Percentiles rank a stretch among this genome's conserved stretches.
Evolutionary conservation across 2,113 vertebrate genomes (phyloP).

Genomic region (Ceratotherium simum): DNA sequence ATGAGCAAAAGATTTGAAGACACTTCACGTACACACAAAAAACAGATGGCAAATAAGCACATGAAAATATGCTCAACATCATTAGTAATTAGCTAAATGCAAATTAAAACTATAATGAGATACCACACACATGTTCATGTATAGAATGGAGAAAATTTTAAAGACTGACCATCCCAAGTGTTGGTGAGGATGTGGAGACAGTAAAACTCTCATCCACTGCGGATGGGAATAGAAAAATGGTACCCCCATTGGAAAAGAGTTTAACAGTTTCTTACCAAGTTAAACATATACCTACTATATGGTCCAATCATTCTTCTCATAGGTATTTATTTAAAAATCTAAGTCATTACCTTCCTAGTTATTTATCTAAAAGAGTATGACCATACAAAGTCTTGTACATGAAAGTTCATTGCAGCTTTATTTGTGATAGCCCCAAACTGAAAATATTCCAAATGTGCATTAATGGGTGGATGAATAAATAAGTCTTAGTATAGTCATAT

Average conservation of each 20-base stretch:
- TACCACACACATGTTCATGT: fast-evolving
- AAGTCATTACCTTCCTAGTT: neutral
- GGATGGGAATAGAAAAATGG: neutral
- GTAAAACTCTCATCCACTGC: neutral
- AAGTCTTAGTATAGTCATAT: neutral
- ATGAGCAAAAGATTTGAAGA: neutral
- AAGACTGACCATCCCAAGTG: too few species aligned
- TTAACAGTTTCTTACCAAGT: neutral
- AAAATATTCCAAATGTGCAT: neutral
- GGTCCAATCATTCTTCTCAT: neutral
- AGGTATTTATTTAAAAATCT: neutral
- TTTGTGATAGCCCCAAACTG: neutral
- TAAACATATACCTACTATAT: neutral
- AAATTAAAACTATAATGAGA: neutral
- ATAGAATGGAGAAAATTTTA: neutral
- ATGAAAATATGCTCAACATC: neutral
- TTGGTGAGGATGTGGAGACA: neutral
- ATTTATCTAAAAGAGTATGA: neutral
- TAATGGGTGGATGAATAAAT: neutral
- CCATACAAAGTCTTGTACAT: neutral
- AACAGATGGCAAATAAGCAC: neutral
- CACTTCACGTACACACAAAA: neutral
- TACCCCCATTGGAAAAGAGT: neutral
- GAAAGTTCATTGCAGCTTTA: neutral
- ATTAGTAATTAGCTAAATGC: neutral